Percentiles rank a stretch among this genome's conserved stretches.
Conservation (phyloP, 2,797 vertebrate species). For the Chelonia mydas region DNA sequence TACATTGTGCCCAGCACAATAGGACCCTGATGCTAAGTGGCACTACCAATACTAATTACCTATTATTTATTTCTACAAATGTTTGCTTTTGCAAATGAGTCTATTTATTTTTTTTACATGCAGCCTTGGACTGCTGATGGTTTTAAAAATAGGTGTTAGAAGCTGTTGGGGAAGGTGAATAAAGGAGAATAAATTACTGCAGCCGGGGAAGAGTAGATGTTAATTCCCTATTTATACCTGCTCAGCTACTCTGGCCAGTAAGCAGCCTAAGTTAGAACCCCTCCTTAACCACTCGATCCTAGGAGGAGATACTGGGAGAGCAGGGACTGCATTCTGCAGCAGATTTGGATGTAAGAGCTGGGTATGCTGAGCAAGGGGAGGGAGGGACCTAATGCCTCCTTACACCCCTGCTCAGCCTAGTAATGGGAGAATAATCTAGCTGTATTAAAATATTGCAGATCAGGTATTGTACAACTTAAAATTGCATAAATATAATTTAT, state of each 20-base stretch:
- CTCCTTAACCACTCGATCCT: not conserved
- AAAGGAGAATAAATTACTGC: accelerated
- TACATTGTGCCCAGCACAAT: not conserved
- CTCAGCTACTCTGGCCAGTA: not conserved
- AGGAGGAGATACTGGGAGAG: not conserved
- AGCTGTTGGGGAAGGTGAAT: not conserved
- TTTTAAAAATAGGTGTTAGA: not conserved
- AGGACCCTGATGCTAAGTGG: not conserved
- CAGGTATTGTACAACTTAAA: not conserved
- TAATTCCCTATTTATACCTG: not conserved
- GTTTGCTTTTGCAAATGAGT: not conserved
- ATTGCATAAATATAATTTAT: not conserved
- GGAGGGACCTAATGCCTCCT: not conserved
- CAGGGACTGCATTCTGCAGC: not conserved
- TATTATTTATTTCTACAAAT: not conserved
- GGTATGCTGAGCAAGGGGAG: not conserved
- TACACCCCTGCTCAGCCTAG: not conserved
- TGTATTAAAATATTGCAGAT: not conserved
- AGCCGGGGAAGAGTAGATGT: not conserved
- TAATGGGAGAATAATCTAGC: not conserved
- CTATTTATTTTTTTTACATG: not conserved
- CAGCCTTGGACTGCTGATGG: not conserved
- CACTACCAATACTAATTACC: not conserved
- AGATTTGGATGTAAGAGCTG: not conserved
- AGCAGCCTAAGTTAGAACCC: not conserved